Evolutionary conservation across 2,113 vertebrate genomes (phyloP), one percentile per base, ranked within the genome.

Genomic region (Osmerus mordax): DNA sequence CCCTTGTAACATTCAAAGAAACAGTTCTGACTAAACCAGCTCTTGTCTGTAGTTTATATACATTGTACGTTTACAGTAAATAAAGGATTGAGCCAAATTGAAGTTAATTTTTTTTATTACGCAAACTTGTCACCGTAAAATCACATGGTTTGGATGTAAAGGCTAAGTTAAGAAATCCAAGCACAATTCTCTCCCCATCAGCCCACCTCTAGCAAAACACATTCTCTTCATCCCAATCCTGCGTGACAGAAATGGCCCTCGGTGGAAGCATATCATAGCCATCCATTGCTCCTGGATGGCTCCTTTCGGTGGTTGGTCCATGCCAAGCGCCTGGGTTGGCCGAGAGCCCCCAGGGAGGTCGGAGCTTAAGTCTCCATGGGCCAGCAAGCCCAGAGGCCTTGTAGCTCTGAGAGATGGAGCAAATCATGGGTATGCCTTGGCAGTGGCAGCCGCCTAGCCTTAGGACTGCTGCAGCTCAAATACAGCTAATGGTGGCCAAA

Each of bases 211-310:
- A 67, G 82, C 78, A 58, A 83, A 83, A 86, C 72, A 67, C 83
- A 90, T 91, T 90, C 88, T 82, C 84, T 90, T 91, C 86, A 90
- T 91, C 87, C 85, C 89, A 91, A 92, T 89, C 87, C 83, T 82
- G 72, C 88, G 78, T 76, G 81, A 88, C 77, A 80, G 81, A 89
- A 89, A 91, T 85, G 84, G 90, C 91, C 91, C 87, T 87, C 69
- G 90, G 89, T 88, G 90, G 84, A 88, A 86, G 83, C 88, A 79
- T 91, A 92, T 92, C 90, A 89, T 90, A 85, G 87, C 83, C 87
- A 84, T 90, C 87, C 90, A 90, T 78, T 78, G 77, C 90, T 89
- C 85, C 88, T 89, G 86, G 90, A 89, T 75, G 65, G 79, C 80
- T 87, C 85, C 89, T 77, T 81, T 79, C 84, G 86, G 78, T 71